Evolutionary conservation across 2,888 invertebrate genomes (phyloP).

Genomic region (Eucriotettix oculatus): DNA sequence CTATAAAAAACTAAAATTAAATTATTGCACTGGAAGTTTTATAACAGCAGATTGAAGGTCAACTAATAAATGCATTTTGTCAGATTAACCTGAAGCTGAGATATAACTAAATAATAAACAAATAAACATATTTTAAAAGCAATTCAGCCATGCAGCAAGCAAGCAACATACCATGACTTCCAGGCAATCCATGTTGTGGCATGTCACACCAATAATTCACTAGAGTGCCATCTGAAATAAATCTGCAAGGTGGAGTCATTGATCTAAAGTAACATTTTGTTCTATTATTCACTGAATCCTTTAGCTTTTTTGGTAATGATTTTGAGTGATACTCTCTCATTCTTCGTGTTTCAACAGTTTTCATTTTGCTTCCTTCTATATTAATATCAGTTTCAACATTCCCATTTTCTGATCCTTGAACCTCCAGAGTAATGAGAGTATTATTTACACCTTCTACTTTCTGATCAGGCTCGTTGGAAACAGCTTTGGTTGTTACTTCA

Average conservation of each 20-base stretch:
- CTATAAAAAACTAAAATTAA: no score
- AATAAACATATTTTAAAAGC: not conserved
- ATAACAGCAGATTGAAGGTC: no score
- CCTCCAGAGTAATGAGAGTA: no score
- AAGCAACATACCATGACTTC: slow-evolving; percentile 4
- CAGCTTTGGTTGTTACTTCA: no score
- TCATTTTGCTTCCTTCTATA: no score
- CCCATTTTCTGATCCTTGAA: no score
- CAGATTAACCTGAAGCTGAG: not conserved
- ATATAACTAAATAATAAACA: not conserved
- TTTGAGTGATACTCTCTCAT: not conserved
- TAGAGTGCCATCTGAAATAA: slow-evolving; percentile 67
- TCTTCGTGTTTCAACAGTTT: not conserved
- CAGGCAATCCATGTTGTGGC: slow-evolving; percentile 25
- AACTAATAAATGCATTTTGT: not conserved
- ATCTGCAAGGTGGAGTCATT: slow-evolving; percentile 47
- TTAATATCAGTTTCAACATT: no score
- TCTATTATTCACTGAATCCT: slow-evolving; percentile 7
- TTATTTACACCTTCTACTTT: no score
- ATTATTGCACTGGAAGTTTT: no score
- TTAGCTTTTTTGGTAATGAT: slow-evolving; percentile 5
- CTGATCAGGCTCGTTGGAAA: no score
- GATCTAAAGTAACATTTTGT: slow-evolving; percentile 4
- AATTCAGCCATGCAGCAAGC: not conserved
- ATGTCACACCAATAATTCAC: slow-evolving; percentile 80